Evolutionary conservation across 2,888 invertebrate species (phyloP).

Genomic region (Auanema freiburgensis): DNA sequence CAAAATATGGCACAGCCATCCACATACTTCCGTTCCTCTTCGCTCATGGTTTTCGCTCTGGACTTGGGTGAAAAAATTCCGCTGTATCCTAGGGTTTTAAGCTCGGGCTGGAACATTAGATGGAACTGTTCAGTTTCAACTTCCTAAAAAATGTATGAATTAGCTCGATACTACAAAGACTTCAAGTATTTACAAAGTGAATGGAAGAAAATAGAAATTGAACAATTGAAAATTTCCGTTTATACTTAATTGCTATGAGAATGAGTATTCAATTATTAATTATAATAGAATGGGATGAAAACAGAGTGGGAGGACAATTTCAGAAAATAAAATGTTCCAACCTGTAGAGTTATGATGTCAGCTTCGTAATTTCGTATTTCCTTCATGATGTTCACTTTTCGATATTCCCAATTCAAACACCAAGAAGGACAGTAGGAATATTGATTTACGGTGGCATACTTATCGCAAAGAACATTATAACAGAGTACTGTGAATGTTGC

Average conservation of each 20-base stretch:
- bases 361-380: slow-evolving; percentile 94
- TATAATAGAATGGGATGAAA: not conserved
- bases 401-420: slow-evolving; percentile 97
- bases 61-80: slow-evolving; percentile 91
- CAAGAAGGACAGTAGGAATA: slow-evolving; percentile 99
- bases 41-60: slow-evolving; percentile 95
- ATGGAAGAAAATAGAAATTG: no score
- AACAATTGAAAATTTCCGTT: no score
- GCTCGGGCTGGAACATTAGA: slow-evolving; percentile 90
- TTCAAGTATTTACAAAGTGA: no score
- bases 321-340: slow-evolving; percentile 40
- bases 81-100: slow-evolving; percentile 80
- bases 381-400: slow-evolving; percentile 88
- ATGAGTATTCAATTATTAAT: no score
- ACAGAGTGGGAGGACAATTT: not conserved
- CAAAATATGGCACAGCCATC: slow-evolving; percentile 99
- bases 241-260: no score
- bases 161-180: slow-evolving; percentile 1
- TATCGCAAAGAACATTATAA: slow-evolving; percentile 98
- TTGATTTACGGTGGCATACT: slow-evolving; percentile 94
- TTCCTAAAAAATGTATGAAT: slow-evolving; percentile 78
- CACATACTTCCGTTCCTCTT: slow-evolving; percentile 92
- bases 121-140: slow-evolving; percentile 99
- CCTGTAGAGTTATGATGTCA: slow-evolving; percentile 88
- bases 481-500: slow-evolving; percentile 91